Evolutionary conservation across 2,797 vertebrate genomes (phyloP).

Genomic region (Synanceia verrucosa): DNA sequence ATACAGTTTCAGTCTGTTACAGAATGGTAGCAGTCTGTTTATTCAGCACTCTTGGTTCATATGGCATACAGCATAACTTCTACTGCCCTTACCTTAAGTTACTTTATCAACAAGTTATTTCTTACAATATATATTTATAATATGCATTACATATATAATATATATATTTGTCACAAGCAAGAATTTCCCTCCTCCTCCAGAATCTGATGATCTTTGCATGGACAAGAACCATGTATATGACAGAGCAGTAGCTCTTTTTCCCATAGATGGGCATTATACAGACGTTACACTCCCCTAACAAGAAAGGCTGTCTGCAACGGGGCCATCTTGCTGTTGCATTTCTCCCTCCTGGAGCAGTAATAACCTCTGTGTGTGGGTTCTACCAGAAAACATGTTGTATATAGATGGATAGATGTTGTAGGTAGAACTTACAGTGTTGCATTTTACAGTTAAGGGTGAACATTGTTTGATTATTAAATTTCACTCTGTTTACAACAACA

Average conservation of each 20-base stretch:
- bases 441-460: background rate
- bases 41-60: background rate
- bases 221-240: background rate
- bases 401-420: background rate
- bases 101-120: background rate
- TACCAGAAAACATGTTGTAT: background rate
- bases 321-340: constrained; percentile 1
- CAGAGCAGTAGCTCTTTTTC: constrained; percentile 5
- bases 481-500: background rate
- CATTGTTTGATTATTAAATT: background rate
- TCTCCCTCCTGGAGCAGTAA: background rate
- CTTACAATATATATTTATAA: background rate
- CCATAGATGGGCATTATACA: constrained; percentile 54
- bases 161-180: background rate
- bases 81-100: background rate
- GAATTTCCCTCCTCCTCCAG: background rate
- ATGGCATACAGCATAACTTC: background rate
- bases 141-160: background rate
- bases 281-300: background rate
- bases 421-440: background rate
- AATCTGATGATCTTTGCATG: background rate
- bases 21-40: background rate
- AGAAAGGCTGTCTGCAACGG: constrained; percentile 3
- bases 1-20: background rate
- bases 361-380: background rate